Conservation (phyloP, 2,888 invertebrate species). For the Cataglyphis livida region DNA sequence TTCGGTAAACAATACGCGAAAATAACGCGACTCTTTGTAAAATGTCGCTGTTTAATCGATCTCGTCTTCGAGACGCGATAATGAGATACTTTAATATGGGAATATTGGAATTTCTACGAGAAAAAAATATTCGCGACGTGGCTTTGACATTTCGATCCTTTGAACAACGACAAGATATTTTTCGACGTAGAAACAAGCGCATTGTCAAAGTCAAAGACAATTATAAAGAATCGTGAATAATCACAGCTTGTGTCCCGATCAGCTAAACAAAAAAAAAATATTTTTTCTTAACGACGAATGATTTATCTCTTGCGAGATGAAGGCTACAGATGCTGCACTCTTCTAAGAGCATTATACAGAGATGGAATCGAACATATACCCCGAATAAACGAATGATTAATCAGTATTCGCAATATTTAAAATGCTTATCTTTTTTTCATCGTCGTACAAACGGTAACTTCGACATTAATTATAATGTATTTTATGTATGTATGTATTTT, state of each 20-base stretch:
- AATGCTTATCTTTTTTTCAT: conserved; percentile 8
- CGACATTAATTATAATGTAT: conserved; percentile 17
- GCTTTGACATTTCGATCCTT: not conserved
- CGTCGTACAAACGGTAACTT: conserved; percentile 52
- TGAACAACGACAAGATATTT: conserved; percentile 12
- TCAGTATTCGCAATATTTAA: not conserved
- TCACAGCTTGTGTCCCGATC: not conserved
- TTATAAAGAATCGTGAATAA: not conserved
- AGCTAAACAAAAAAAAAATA: not conserved
- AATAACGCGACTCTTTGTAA: not conserved
- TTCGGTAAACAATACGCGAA: not conserved
- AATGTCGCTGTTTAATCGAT: conserved; percentile 8
- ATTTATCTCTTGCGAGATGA: conserved; percentile 3
- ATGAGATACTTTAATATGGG: not conserved
- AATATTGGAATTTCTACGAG: not conserved
- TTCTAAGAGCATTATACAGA: conserved; percentile 51
- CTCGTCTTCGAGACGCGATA: not conserved
- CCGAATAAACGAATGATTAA: conserved; percentile 13
- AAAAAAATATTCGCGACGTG: conserved; percentile 3
- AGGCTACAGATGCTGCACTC: not conserved
- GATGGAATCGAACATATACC: conserved; percentile 5
- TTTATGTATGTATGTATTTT: not conserved
- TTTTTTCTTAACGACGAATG: not conserved
- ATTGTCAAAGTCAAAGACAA: conserved; percentile 39
- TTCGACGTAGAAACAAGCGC: not conserved